A percentile compares a stretch with the other conserved stretches of the same genome.
phyloP scores from a whole-genome alignment of 2,113 vertebrate genomes.

The Theristicus caerulescens region DNA sequence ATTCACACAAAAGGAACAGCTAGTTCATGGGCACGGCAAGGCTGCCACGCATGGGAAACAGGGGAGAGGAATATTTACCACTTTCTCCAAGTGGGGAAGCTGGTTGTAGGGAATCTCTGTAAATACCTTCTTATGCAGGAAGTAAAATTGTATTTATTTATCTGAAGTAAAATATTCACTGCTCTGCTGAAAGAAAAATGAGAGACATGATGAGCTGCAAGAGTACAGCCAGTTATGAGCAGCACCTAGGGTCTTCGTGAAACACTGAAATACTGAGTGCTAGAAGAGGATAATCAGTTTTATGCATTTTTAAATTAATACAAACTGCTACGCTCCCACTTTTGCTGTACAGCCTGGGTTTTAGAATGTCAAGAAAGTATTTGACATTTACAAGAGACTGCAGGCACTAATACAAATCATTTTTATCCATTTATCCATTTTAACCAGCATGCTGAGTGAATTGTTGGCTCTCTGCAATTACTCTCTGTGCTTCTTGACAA shows the following conservation, averaged over 20 bases:
- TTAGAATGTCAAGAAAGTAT: constrained; percentile 58
- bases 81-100: not conserved
- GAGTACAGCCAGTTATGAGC: not conserved
- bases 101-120: not conserved
- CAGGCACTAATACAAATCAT: constrained; percentile 46
- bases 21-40: not conserved
- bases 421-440: constrained; percentile 48
- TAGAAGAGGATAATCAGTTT: constrained; percentile 1
- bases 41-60: not conserved
- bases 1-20: not conserved
- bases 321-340: not conserved
- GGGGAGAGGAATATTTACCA: not conserved
- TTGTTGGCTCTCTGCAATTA: constrained; percentile 43
- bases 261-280: not conserved
- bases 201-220: not conserved
- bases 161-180: not conserved
- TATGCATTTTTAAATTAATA: constrained; percentile 36
- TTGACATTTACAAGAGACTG: constrained; percentile 54
- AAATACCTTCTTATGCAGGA: not conserved
- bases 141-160: not conserved
- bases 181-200: not conserved
- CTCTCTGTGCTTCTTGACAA: constrained; percentile 25
- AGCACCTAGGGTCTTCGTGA: not conserved
- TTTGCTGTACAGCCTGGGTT: not conserved
- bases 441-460: constrained; percentile 26